Base-by-base conservation (phyloP, 1,140 invertebrate genomes). In the Drosophila sp. region DNA sequence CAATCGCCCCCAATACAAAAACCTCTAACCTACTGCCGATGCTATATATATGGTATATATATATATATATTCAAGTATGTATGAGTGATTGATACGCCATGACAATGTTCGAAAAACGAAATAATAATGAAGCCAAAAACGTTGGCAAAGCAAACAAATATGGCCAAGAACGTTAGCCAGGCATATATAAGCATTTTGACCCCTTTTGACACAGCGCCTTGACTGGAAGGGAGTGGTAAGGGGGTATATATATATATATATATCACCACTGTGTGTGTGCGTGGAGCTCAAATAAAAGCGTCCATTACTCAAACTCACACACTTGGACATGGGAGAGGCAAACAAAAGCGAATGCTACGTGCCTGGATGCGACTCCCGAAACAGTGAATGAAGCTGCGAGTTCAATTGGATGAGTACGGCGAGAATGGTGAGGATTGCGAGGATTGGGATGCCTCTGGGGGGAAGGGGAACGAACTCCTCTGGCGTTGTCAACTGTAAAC, bases 401-500 rank as follows among this genome's bases (percentile, higher is more conserved):
- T 58, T 45, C 29, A 32, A 38, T 50, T 45, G 57, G 43, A 14
- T 46, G n/a, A n/a, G 6, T 36, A 6, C 5, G 21, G 2, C 7
- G 29, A 53, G 29, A 34, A 7, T 5, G 29, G 13, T 25, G 6
- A n/a, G 14, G 18, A 9, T 34, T 11, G 16, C 16, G n/a, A 27
- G 9, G 11, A 36, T 36, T 36, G 34, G 11, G 34, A 36, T 36
- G 11, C 4, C 1, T 4, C 0, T 2, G 36, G 5, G 36, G 9
- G 7, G 36, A 4, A 4, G 32, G 27, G 29, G 25, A 34, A 16
- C 16, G 32, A 36, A 36, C 66, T 70, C 64, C 73, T 82, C 83
- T 89, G 83, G 72, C 83, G 79, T 89, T 89, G 83, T 89, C 83
- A 89, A 89, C 84, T 89, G 83, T 89, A 89, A 89, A 89, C 83